phyloP scores from a whole-genome alignment of 2,888 invertebrate genomes.

The Troglohyphantes excavatus region DNA sequence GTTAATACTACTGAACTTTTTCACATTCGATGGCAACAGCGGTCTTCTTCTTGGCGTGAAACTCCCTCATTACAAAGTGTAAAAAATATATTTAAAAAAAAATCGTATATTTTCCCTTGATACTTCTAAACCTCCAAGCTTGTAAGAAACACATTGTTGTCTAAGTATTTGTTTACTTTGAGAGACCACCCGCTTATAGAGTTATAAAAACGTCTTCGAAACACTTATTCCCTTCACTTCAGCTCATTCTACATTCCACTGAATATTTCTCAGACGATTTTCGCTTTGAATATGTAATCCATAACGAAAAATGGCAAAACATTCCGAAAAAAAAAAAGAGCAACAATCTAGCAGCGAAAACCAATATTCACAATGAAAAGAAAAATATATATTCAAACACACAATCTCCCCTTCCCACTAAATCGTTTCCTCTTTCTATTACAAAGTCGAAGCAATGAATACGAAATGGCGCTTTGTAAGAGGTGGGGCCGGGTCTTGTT shows the following conservation, averaged over 20 bases:
- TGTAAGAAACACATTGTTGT: background rate
- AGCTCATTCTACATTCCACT: background rate
- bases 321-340: slow-evolving; percentile 25
- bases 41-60: too few relatives aligned
- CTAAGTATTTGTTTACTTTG: slow-evolving; percentile 27
- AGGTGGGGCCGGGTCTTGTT: slow-evolving; percentile 30
- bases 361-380: slow-evolving; percentile 6
- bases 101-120: too few relatives aligned
- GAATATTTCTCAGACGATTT: background rate
- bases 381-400: slow-evolving; percentile 23
- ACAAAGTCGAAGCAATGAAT: slow-evolving; percentile 51
- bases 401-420: background rate
- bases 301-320: background rate
- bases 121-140: too few relatives aligned
- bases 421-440: slow-evolving; percentile 5
- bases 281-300: background rate
- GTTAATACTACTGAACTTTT: too few relatives aligned
- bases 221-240: background rate
- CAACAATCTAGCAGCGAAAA: background rate
- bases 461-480: slow-evolving; percentile 41
- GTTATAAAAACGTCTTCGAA: background rate
- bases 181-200: background rate
- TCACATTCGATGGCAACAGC: too few relatives aligned
- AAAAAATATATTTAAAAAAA: too few relatives aligned
- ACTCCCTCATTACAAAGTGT: too few relatives aligned